Evolutionary conservation across 2,113 vertebrate genomes (phyloP).

Genomic region (Carassius carassius): DNA sequence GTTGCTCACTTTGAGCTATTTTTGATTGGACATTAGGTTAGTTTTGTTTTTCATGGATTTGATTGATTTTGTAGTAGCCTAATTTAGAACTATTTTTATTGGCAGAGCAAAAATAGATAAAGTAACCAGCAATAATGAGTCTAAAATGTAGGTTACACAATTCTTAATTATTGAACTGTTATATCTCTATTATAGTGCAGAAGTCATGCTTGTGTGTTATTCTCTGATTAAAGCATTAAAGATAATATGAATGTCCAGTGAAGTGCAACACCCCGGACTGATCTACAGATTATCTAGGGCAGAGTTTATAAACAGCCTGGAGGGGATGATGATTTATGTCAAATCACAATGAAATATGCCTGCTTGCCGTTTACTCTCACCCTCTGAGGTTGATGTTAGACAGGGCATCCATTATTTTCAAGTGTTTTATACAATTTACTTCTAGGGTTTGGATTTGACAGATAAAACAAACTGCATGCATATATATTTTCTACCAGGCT

Average conservation of each 20-base stretch:
- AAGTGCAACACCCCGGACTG: neutral
- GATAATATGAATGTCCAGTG: neutral
- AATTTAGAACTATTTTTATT: neutral
- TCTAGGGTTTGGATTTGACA: neutral
- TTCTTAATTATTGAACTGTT: neutral
- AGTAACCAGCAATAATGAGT: neutral
- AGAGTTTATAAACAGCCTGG: constrained; percentile 18
- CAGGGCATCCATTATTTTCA: constrained; percentile 7
- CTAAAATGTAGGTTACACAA: neutral
- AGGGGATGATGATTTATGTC: neutral
- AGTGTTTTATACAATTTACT: constrained; percentile 35
- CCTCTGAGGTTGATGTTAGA: constrained; percentile 14
- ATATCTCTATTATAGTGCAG: neutral
- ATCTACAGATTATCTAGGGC: constrained; percentile 34
- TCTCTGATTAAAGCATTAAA: neutral
- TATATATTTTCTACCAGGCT: constrained; percentile 7
- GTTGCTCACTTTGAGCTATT: neutral
- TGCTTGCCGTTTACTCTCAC: neutral
- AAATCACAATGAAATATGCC: constrained; percentile 23
- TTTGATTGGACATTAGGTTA: too few relatives aligned
- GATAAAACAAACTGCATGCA: constrained; percentile 31
- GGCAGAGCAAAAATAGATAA: neutral
- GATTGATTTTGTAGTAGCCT: neutral
- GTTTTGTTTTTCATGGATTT: too few relatives aligned
- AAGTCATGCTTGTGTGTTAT: neutral